These are phyloP conservation scores for Actinia tenebrosa DNA, from an alignment of 64 coral and sea anemone genomes.

Conservation along the genomic window DNA sequence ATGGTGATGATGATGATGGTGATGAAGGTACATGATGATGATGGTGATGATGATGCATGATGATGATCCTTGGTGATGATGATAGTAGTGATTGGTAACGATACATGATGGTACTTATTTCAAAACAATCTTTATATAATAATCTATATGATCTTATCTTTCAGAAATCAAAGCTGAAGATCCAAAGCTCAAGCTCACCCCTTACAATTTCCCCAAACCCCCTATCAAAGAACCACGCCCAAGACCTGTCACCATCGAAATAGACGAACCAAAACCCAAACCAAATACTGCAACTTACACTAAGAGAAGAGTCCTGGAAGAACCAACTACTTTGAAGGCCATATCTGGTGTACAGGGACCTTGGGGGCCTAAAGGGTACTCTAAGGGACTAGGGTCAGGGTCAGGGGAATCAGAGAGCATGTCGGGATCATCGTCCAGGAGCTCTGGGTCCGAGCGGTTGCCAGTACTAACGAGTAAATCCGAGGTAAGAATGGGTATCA, in stretches of 20 bases:
- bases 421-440: constrained; percentile 54
- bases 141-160: neutral
- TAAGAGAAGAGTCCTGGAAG: constrained; percentile 1
- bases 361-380: constrained; percentile 58
- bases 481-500: constrained; percentile 16
- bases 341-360: constrained; percentile 15
- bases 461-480: neutral
- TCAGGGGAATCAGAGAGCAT: constrained; percentile 41
- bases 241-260: neutral
- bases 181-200: neutral
- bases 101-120: neutral
- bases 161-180: neutral
- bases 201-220: neutral
- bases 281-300: neutral
- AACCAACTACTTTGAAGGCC: neutral
- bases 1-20: neutral
- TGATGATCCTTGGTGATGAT: neutral
- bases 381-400: constrained; percentile 27
- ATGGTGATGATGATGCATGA: neutral
- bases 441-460: constrained; percentile 44
- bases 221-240: neutral
- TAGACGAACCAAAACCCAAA: neutral
- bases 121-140: no score
- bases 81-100: neutral
- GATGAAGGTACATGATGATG: neutral